Percentiles rank a stretch among this genome's conserved stretches.
phyloP scores from a whole-genome alignment of 2,888 invertebrate genomes.

The Galeruca laticollis region DNA sequence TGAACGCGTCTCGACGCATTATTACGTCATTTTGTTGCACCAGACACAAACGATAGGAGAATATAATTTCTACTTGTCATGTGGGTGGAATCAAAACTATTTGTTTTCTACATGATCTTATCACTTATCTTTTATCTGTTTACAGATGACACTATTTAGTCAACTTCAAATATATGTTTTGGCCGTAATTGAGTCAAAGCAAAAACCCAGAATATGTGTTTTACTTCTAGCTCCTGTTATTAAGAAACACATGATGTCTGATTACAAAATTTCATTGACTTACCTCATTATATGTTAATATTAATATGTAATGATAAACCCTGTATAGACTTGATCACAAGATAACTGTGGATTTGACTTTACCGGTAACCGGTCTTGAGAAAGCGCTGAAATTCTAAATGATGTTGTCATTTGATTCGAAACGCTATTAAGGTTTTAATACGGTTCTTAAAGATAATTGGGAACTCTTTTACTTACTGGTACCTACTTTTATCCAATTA shows the following conservation, averaged over 20 bases:
- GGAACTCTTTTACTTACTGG: conserved; percentile 19
- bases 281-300: too few relatives aligned
- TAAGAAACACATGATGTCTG: too few relatives aligned
- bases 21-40: not conserved
- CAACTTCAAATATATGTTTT: too few relatives aligned
- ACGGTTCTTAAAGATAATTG: conserved; percentile 29
- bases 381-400: conserved; percentile 26
- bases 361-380: conserved; percentile 24
- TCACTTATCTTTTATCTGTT: too few relatives aligned
- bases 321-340: not conserved
- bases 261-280: too few relatives aligned
- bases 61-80: too few relatives aligned
- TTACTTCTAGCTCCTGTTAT: too few relatives aligned
- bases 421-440: conserved; percentile 29
- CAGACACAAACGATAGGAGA: not conserved
- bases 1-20: not conserved
- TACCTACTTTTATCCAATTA: conserved; percentile 17
- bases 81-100: too few relatives aligned
- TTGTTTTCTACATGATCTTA: too few relatives aligned
- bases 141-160: too few relatives aligned
- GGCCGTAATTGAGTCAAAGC: too few relatives aligned
- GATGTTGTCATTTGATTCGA: conserved; percentile 23
- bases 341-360: conserved; percentile 6
- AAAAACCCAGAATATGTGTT: too few relatives aligned
- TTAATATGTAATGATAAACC: not conserved